A percentile compares a stretch with the other conserved stretches of the same genome.
Conservation (phyloP, 2,888 invertebrate genomes). For the Diaphora mendica region DNA sequence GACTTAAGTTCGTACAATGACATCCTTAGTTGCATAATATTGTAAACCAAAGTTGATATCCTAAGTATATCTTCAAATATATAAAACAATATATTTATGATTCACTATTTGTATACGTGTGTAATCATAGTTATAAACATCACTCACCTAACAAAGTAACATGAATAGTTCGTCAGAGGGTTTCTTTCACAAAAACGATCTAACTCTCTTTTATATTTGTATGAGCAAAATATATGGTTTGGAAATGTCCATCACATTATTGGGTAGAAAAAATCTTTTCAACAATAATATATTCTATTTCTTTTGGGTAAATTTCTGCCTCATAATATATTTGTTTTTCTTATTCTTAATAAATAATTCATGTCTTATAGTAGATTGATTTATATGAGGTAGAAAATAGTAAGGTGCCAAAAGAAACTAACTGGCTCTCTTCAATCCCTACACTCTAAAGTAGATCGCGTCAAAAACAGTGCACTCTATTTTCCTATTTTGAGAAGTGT, state of each 20-base stretch:
- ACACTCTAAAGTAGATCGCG: no score
- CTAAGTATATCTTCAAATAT: not conserved
- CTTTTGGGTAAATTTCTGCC: not conserved
- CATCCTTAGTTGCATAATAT: no score
- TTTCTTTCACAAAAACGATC: slow-evolving; percentile 1
- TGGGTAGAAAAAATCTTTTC: slow-evolving; percentile 3
- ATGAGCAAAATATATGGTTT: slow-evolving; percentile 29
- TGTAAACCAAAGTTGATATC: not conserved
- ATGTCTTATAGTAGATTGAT: not conserved
- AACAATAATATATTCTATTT: not conserved
- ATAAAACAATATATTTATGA: not conserved
- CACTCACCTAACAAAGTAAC: slow-evolving; percentile 14
- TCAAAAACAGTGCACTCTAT: not conserved
- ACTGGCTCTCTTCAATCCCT: no score
- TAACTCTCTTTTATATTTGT: slow-evolving; percentile 23
- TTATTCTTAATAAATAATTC: not conserved
- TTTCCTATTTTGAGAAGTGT: not conserved
- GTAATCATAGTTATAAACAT: not conserved
- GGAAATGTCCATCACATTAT: slow-evolving; percentile 4
- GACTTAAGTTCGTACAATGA: no score
- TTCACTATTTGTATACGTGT: not conserved
- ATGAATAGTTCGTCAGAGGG: slow-evolving; percentile 15
- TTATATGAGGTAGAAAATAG: not conserved
- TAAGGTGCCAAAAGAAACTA: no score
- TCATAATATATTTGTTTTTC: not conserved